A percentile compares a stretch with the other conserved stretches of the same genome.
phyloP scores from a whole-genome alignment of 2,113 vertebrate species.

The Pandion haliaetus region DNA sequence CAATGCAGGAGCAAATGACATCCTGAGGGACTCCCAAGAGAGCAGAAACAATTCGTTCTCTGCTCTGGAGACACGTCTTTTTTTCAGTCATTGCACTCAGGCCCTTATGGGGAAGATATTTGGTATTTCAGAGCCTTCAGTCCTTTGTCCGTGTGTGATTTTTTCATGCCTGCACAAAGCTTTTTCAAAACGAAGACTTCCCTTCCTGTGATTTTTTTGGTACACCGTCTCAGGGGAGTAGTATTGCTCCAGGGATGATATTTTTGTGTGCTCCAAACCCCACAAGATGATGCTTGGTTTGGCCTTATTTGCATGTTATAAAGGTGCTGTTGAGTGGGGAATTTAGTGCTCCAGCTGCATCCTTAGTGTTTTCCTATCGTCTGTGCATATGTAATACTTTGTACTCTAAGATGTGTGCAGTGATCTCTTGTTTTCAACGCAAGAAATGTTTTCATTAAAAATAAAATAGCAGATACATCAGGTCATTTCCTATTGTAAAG shows the following conservation, averaged over 20 bases:
- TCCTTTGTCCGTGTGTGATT: neutral
- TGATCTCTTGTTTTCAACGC: conserved; percentile 41
- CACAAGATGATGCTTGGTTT: neutral
- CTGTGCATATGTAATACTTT: neutral
- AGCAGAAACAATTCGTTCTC: neutral
- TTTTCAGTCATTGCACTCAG: neutral
- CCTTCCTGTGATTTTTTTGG: accelerated
- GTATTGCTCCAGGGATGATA: neutral
- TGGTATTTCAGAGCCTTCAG: neutral
- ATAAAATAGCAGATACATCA: conserved; percentile 51
- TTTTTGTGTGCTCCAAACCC: neutral
- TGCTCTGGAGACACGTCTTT: neutral
- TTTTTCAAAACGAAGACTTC: neutral
- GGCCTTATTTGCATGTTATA: neutral
- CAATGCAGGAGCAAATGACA: neutral
- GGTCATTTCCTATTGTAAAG: conserved; percentile 22
- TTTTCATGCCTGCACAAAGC: neutral
- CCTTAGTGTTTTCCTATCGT: neutral
- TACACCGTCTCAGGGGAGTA: neutral
- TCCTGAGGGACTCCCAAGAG: neutral
- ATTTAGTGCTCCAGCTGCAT: neutral
- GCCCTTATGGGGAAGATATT: neutral
- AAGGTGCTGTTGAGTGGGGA: neutral
- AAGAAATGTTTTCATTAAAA: conserved; percentile 62
- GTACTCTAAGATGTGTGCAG: neutral